phyloP scores from a whole-genome alignment of 1,140 invertebrate genomes.

The Uloborus diversus region DNA sequence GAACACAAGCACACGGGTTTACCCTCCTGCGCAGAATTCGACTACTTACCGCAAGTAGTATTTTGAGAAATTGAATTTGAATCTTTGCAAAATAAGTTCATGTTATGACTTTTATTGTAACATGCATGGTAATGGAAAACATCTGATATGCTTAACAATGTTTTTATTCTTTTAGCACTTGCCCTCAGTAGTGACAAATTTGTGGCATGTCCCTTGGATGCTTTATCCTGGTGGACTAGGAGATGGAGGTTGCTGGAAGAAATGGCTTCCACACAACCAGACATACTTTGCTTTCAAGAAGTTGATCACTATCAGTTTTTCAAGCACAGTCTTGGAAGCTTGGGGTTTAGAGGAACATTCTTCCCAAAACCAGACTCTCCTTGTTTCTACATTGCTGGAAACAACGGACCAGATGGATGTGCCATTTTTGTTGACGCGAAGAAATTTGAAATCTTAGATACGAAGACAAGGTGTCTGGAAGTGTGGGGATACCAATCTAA shows the following conservation, averaged over 20 bases:
- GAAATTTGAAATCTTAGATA: conserved; percentile 72
- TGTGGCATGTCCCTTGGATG: conserved; percentile 75
- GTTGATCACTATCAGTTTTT: conserved; percentile 79
- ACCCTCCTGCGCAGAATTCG: no score
- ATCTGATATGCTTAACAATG: no score
- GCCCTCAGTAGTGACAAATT: conserved; percentile 79
- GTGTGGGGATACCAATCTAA: conserved; percentile 77
- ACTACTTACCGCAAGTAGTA: no score
- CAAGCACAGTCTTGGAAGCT: conserved; percentile 70
- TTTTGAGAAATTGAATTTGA: no score
- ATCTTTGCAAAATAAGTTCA: no score
- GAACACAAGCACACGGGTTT: no score
- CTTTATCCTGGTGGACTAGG: conserved; percentile 75
- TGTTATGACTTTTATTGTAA: no score
- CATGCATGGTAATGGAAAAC: no score
- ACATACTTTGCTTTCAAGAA: conserved; percentile 78
- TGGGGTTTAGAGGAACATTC: conserved; percentile 78
- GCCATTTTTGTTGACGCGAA: conserved; percentile 77
- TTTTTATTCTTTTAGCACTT: conserved; percentile 70
- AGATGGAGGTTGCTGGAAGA: conserved; percentile 78
- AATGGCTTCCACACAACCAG: conserved; percentile 74
- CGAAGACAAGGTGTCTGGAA: conserved; percentile 73
- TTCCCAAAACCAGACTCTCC: conserved; percentile 82
- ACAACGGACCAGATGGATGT: conserved; percentile 83
- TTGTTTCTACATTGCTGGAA: conserved; percentile 76